Base-by-base conservation (phyloP, 2,797 vertebrate species). In the Sebastes oblongus region DNA sequence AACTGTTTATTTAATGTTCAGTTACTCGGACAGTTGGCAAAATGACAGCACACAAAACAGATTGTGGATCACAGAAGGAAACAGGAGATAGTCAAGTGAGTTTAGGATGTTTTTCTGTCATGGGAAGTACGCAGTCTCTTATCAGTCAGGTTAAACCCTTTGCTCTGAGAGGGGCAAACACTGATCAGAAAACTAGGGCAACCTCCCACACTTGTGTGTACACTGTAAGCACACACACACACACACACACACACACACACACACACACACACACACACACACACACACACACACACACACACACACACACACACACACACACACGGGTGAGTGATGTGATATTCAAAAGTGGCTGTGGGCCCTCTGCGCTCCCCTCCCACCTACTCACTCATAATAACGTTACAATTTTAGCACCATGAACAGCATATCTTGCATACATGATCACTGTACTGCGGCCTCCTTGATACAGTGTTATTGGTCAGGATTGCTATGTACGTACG, bases 101-200 rank as follows among this genome's bases (percentile, higher is more conserved):
- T 65, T 88, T 77, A 71, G 87, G 84, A 91, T 90, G 87, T 91
- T 87, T 84, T 82, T 80, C 80, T 76, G 22, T 74, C 81, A 87
- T 69, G 87, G 88, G 86, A 93, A 93, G 85, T 92, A 84, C 81
- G 84, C 84, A 91, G 36, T 72, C 4, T 66, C 91, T 93, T 93
- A 93, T 92, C 92, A 90, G 89, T 86, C 83, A 87, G 82, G 89
- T 92, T 87, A 89, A 93, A 92, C 65, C 83, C 72, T 88, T 58
- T 62, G 82, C 82, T 90, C 84, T 36, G 78, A 85, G 84, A 88
- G 86, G 42, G 87, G 78, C 82, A 92, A 93, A 91, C 87, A 85
- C 71, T 78, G 87, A 91, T 88, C 86, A 73, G 56, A 86, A 85
- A 92, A 89, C 81, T 89, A 89, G 90, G 89, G 59, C 92, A 92